Evolutionary conservation across 2,888 invertebrate genomes (phyloP).

Genomic region (Scaptodrosophila latifasciaeformis): DNA sequence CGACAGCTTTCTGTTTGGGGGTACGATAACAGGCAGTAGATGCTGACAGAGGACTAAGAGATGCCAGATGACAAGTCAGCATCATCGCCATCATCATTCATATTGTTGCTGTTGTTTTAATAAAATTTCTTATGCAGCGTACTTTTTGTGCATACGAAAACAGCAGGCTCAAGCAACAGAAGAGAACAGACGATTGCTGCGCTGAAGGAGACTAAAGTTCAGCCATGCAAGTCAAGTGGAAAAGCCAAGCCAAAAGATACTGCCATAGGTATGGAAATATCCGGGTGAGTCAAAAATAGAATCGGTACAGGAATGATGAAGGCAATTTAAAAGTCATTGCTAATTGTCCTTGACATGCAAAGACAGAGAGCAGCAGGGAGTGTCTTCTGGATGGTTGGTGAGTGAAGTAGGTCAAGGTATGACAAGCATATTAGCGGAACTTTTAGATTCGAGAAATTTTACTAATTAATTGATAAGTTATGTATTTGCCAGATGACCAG

Average conservation of each 20-base stretch:
- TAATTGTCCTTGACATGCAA: too few species aligned
- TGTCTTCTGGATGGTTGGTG: too few species aligned
- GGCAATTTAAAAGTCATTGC: not conserved
- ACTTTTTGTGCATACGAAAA: constrained; percentile 44
- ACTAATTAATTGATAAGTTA: constrained; percentile 61
- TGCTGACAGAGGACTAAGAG: constrained; percentile 3
- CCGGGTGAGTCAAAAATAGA: too few species aligned
- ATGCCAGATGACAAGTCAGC: too few species aligned
- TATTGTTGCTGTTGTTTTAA: constrained; percentile 54
- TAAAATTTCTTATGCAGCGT: constrained; percentile 60
- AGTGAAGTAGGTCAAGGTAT: too few species aligned
- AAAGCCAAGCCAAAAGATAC: too few species aligned
- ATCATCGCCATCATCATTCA: constrained; percentile 8
- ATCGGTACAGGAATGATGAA: too few species aligned
- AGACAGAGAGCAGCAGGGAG: too few species aligned
- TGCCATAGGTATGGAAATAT: too few species aligned
- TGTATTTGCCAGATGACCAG: constrained; percentile 27
- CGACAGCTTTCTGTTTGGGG: constrained; percentile 44
- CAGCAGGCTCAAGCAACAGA: constrained; percentile 24
- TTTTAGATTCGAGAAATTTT: constrained; percentile 50
- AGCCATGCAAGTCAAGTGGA: constrained; percentile 66
- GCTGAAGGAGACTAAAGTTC: constrained; percentile 60
- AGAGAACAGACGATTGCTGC: constrained; percentile 11
- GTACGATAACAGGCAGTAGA: constrained; percentile 10
- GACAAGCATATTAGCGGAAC: not conserved